Evolutionary conservation across 2,113 vertebrate genomes (phyloP).

Genomic region (Nannospalax galili): DNA sequence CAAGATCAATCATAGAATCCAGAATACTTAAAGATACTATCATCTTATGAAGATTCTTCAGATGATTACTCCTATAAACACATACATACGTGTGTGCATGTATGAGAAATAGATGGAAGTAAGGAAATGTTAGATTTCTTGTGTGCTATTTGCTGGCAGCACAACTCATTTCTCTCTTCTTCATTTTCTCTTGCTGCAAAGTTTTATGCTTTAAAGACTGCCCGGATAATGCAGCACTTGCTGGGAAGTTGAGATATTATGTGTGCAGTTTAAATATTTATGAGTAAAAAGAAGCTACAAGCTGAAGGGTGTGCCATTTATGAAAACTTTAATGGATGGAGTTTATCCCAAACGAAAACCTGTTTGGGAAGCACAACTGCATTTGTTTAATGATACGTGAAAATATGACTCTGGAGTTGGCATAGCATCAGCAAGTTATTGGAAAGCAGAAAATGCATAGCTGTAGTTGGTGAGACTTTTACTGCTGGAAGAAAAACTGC

Average conservation of each 20-base stretch:
- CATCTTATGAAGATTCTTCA: not conserved
- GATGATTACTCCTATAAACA: not conserved
- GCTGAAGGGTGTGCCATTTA: slow-evolving; percentile 75
- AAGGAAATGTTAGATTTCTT: slow-evolving; percentile 48
- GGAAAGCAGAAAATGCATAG: slow-evolving; percentile 71
- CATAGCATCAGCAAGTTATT: slow-evolving; percentile 79
- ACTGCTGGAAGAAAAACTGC: slow-evolving; percentile 78
- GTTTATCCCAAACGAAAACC: slow-evolving; percentile 78
- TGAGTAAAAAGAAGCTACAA: slow-evolving; percentile 72
- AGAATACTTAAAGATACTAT: not conserved
- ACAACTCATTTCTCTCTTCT: slow-evolving; percentile 55
- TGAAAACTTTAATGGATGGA: slow-evolving; percentile 80
- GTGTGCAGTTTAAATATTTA: slow-evolving; percentile 80
- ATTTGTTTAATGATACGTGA: slow-evolving; percentile 81
- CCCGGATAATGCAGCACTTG: slow-evolving; percentile 71
- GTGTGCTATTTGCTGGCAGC: not conserved
- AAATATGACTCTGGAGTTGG: slow-evolving; percentile 78
- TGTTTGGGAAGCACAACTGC: slow-evolving; percentile 74
- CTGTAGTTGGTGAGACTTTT: slow-evolving; percentile 71
- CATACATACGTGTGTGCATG: no score
- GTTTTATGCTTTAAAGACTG: slow-evolving; percentile 69
- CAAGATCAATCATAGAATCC: not conserved
- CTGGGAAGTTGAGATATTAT: slow-evolving; percentile 80
- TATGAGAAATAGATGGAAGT: not conserved
- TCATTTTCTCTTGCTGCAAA: slow-evolving; percentile 56